Percentiles rank a stretch among this genome's conserved stretches.
Conservation (phyloP, 1,140 invertebrate genomes). For the Eriocheir sinensis region DNA sequence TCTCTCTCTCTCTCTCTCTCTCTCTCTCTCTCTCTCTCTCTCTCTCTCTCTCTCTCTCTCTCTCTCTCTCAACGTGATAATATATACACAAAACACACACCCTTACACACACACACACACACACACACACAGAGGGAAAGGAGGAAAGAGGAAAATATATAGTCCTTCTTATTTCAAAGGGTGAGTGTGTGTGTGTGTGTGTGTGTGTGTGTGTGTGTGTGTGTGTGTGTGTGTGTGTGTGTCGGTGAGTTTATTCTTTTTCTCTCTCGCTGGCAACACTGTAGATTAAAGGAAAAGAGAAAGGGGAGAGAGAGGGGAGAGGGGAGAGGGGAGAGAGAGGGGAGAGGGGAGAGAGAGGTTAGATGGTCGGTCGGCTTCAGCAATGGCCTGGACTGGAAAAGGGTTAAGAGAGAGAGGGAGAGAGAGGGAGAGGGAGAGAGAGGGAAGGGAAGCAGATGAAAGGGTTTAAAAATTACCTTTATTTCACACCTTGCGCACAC, state of each 20-base stretch:
- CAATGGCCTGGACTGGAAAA: too few species aligned
- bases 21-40: constrained; percentile 62
- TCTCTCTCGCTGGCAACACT: too few species aligned
- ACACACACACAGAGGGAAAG: background rate
- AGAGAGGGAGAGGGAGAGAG: background rate
- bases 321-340: background rate
- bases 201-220: background rate
- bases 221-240: too few species aligned
- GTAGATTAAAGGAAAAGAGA: too few species aligned
- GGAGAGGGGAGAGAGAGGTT: background rate
- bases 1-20: constrained; percentile 47
- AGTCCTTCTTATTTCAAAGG: background rate
- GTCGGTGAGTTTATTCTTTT: too few species aligned
- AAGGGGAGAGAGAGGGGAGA: background rate
- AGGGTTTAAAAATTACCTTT: constrained; percentile 35
- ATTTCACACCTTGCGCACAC: constrained; percentile 62
- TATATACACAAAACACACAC: too few species aligned
- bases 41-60: constrained; percentile 62
- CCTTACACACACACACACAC: background rate
- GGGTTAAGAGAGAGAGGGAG: background rate
- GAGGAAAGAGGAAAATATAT: background rate
- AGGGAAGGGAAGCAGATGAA: constrained; percentile 33
- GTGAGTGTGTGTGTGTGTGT: background rate
- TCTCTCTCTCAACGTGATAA: constrained; percentile 34
- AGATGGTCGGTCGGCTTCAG: too few species aligned